Base-by-base conservation (phyloP, 2,113 vertebrate species). In the Proterorhinus semilunaris region DNA sequence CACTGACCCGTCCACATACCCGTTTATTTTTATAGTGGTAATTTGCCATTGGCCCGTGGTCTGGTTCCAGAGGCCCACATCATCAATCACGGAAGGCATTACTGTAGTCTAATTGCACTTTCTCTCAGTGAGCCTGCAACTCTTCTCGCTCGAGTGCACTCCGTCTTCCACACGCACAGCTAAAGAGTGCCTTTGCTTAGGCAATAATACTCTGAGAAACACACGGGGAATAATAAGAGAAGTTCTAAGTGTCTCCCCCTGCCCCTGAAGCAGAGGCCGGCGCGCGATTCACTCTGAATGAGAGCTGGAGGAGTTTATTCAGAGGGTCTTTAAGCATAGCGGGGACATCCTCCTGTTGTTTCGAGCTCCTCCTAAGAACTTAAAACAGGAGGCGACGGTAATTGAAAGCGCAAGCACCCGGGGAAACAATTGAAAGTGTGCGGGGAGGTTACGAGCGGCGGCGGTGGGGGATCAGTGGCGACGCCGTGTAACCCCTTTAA, bases 1-100 rank as follows among this genome's bases (percentile, higher is more conserved):
- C 53, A 10, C 87, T 89, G 87, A 89, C 89, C 88, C 83, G 83
- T 81, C 90, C 81, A 88, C 83, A 81, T 89, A 79, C 83, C 8
- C 59, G 74, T 86, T 87, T 91, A 91, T 91, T 91, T 91, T 91
- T 91, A 86, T 77, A 77, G 78, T 70, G 77, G 80, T 90, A 89
- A 89, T 89, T 90, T 90, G 86, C 90, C 81, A 88, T 88, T 70
- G 79, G 87, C 74, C 74, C 49, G 77, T 88, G 85, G 82, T 84
- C 87, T 84, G 86, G 81, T 87, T 90, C 82, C 76, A 80, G 86
- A 88, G 88, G 83, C 83, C 87, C 78, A 78, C 80, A 83, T 87
- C 88, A 84, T 92, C 90, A 88, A 90, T 92, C 90, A 91, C 52
- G 69, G 77, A 85, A 81, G 78, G 74, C 83, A 88, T 83, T 86